These are phyloP conservation scores for Drosophila monieri DNA, from an alignment of 2,888 invertebrate species.

Conservation along the genomic window DNA sequence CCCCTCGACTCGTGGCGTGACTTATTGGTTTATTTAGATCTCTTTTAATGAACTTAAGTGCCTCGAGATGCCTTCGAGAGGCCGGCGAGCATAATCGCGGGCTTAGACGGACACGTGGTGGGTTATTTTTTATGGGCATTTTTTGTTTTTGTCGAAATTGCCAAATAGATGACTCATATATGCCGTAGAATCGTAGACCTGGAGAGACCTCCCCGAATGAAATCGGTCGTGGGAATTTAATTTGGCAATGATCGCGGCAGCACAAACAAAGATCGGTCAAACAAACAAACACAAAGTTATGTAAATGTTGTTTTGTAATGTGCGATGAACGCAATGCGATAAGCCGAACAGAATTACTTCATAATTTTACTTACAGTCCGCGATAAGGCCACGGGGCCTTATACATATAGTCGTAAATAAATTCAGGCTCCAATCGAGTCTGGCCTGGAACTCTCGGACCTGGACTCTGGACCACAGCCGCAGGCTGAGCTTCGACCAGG, in stretches of 20 bases:
- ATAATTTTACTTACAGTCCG: slow-evolving; percentile 67
- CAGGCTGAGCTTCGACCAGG: slow-evolving; percentile 22
- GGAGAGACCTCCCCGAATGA: slow-evolving; percentile 29
- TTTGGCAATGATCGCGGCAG: slow-evolving; percentile 65
- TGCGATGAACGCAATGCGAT: slow-evolving; percentile 80
- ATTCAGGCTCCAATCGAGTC: slow-evolving; percentile 33
- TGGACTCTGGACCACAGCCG: slow-evolving; percentile 11
- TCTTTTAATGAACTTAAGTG: slow-evolving; percentile 76
- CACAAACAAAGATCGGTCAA: slow-evolving; percentile 40
- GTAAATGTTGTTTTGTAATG: slow-evolving; percentile 79
- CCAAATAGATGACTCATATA: slow-evolving; percentile 26
- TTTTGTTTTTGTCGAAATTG: slow-evolving; percentile 18
- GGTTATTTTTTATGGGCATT: slow-evolving; percentile 18
- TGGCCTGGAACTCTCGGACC: background rate
- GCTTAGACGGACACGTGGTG: slow-evolving; percentile 39
- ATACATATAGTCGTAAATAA: slow-evolving; percentile 39
- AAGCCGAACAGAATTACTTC: slow-evolving; percentile 71
- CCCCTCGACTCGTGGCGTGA: slow-evolving; percentile 74
- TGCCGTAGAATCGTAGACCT: slow-evolving; percentile 12
- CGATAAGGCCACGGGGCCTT: slow-evolving; percentile 66
- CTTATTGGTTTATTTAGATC: slow-evolving; percentile 79
- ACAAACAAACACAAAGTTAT: slow-evolving; percentile 66
- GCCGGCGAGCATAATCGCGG: slow-evolving; percentile 61
- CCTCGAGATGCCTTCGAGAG: slow-evolving; percentile 59
- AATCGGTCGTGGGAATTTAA: slow-evolving; percentile 62